Percentiles rank a stretch among this genome's conserved stretches.
phyloP scores from a whole-genome alignment of 2,113 vertebrate genomes.

The Rafetus swinhoei region DNA sequence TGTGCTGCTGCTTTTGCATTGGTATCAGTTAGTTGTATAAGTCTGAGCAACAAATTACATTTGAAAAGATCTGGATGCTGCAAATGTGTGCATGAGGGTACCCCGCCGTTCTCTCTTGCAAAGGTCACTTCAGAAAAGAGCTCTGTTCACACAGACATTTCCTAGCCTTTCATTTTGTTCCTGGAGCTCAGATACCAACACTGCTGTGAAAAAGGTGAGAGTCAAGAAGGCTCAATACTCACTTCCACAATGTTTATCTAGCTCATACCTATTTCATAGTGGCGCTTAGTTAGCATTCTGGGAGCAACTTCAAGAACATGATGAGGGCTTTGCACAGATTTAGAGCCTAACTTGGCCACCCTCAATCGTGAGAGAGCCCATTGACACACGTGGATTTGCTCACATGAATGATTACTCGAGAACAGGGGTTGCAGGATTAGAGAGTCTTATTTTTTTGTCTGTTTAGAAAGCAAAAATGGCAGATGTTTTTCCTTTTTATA shows the following conservation, averaged over 20 bases:
- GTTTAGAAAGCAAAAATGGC: constrained; percentile 17
- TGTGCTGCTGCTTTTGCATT: neutral
- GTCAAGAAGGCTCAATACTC: neutral
- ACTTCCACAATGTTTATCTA: neutral
- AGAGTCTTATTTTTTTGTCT: neutral
- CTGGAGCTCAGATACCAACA: neutral
- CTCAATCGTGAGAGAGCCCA: neutral
- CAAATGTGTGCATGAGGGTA: neutral
- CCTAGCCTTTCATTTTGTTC: neutral
- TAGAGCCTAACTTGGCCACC: constrained; percentile 10
- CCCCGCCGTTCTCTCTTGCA: neutral
- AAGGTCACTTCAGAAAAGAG: neutral
- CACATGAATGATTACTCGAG: constrained; percentile 17
- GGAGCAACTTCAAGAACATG: neutral
- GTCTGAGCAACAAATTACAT: neutral
- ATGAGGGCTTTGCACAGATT: constrained; percentile 28
- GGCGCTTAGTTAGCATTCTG: constrained; percentile 27
- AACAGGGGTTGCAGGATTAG: neutral
- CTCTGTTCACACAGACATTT: neutral
- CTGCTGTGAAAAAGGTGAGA: neutral
- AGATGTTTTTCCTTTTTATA: neutral
- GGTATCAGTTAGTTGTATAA: neutral
- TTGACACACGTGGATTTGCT: constrained; percentile 38
- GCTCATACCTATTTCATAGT: constrained; percentile 8
- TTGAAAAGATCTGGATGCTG: neutral